These are phyloP conservation scores for Notodonta ziczac DNA, from an alignment of 2,888 invertebrate genomes.

Conservation along the genomic window DNA sequence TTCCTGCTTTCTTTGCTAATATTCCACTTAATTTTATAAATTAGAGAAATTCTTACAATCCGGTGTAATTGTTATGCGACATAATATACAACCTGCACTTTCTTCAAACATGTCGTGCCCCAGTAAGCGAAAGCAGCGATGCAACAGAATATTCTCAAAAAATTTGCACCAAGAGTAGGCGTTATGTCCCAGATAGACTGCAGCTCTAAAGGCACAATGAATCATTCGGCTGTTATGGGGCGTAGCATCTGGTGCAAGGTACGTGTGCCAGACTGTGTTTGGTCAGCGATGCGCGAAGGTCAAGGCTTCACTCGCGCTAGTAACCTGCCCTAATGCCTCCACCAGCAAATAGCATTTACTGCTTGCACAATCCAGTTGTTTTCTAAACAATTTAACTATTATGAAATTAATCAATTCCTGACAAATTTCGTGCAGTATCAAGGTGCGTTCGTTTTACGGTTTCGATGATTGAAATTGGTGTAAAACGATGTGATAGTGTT, in stretches of 20 bases:
- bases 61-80: neutral
- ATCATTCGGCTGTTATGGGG: slow-evolving; percentile 59
- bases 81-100: slow-evolving; percentile 3
- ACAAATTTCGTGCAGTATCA: slow-evolving; percentile 20
- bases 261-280: slow-evolving; percentile 68
- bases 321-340: slow-evolving; percentile 51
- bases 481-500: slow-evolving; percentile 53
- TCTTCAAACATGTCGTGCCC: slow-evolving; percentile 14
- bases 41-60: neutral
- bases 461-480: slow-evolving; percentile 66
- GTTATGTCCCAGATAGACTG: slow-evolving; percentile 32
- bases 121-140: slow-evolving; percentile 15
- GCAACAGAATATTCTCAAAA: slow-evolving; percentile 5
- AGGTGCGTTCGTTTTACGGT: slow-evolving; percentile 58
- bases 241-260: slow-evolving; percentile 68
- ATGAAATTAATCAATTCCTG: too few relatives aligned
- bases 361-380: slow-evolving; percentile 41
- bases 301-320: slow-evolving; percentile 70
- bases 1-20: neutral
- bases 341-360: slow-evolving; percentile 32
- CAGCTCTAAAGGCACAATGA: slow-evolving; percentile 37
- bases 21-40: neutral
- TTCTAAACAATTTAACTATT: slow-evolving; percentile 11
- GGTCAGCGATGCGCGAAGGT: slow-evolving; percentile 75
- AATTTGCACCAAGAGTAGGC: slow-evolving; percentile 12